These are phyloP conservation scores for Andrena trimmerana DNA, from an alignment of 2,888 invertebrate genomes.

Conservation along the genomic window DNA sequence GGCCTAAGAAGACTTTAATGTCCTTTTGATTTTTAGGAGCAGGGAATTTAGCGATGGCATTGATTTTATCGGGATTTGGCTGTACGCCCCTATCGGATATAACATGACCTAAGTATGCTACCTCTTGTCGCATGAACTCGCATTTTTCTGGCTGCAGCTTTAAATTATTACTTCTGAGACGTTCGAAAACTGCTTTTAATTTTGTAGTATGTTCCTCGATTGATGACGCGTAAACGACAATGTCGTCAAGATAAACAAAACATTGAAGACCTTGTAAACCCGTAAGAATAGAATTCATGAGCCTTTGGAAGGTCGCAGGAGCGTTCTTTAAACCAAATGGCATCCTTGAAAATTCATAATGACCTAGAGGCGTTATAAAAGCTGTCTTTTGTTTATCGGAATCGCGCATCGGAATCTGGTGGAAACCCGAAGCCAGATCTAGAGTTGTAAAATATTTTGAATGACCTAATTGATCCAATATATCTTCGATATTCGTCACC, in stretches of 20 bases:
- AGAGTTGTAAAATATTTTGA: not conserved
- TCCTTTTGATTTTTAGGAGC: slow-evolving; percentile 10
- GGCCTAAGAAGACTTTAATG: slow-evolving; percentile 24
- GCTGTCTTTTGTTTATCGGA: not conserved
- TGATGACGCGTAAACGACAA: slow-evolving; percentile 17
- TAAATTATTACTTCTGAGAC: not conserved
- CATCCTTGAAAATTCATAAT: not conserved
- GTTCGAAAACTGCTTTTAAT: slow-evolving; percentile 17
- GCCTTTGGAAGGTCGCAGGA: slow-evolving; percentile 12
- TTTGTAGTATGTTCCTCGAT: slow-evolving; percentile 13
- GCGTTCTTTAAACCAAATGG: slow-evolving; percentile 23
- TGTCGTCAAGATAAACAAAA: slow-evolving; percentile 29
- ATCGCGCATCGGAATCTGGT: not conserved
- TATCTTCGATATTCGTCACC: too few species aligned
- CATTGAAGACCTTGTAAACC: slow-evolving; percentile 20
- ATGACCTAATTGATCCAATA: not conserved
- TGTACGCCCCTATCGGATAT: slow-evolving; percentile 13
- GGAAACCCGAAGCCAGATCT: not conserved
- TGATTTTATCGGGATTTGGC: slow-evolving; percentile 23
- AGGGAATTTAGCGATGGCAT: slow-evolving; percentile 4
- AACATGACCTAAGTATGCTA: slow-evolving; percentile 24
- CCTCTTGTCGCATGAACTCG: slow-evolving; percentile 13
- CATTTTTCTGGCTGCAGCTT: slow-evolving; percentile 16
- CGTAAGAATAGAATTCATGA: slow-evolving; percentile 2
- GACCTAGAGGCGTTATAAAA: not conserved